Percentiles rank a stretch among this genome's conserved stretches.
Evolutionary conservation across 2,888 invertebrate species (phyloP).

Genomic region (Epinotia bilunana): DNA sequence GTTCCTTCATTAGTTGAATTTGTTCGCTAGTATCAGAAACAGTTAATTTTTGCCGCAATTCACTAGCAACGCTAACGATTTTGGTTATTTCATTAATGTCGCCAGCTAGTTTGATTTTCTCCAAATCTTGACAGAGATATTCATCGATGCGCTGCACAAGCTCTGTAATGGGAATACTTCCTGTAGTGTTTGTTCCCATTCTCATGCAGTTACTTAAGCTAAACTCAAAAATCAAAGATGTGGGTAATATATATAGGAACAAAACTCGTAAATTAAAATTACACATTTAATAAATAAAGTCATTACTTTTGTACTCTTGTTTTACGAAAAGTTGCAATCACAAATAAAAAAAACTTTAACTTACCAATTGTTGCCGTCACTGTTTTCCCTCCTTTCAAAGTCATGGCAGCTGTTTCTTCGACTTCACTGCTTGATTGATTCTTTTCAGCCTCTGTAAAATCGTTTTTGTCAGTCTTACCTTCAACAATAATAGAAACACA

Average conservation of each 20-base stretch:
- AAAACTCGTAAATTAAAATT: neutral
- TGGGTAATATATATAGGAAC: neutral
- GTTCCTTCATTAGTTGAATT: conserved; percentile 28
- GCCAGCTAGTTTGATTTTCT: conserved; percentile 1
- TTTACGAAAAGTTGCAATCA: neutral
- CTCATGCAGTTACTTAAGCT: conserved; percentile 28
- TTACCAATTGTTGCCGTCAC: conserved; percentile 22
- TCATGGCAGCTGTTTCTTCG: neutral
- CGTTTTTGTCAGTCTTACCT: conserved; percentile 28
- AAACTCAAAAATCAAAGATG: neutral
- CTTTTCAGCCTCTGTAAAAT: conserved; percentile 31
- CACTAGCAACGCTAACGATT: conserved; percentile 17
- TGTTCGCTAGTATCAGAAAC: conserved; percentile 16
- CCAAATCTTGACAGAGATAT: conserved; percentile 31
- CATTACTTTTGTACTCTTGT: no score
- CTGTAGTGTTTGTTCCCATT: conserved; percentile 28
- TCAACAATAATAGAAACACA: conserved; percentile 35
- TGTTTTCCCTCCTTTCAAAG: neutral
- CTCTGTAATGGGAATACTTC: conserved; percentile 41
- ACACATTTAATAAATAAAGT: no score
- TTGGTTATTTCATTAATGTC: conserved; percentile 13
- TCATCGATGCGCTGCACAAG: conserved; percentile 41
- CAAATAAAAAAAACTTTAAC: neutral
- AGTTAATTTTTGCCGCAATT: conserved; percentile 25
- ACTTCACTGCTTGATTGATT: neutral